Evolutionary conservation across 2,888 invertebrate genomes (phyloP).

Genomic region (Ecdyonurus torrentis): DNA sequence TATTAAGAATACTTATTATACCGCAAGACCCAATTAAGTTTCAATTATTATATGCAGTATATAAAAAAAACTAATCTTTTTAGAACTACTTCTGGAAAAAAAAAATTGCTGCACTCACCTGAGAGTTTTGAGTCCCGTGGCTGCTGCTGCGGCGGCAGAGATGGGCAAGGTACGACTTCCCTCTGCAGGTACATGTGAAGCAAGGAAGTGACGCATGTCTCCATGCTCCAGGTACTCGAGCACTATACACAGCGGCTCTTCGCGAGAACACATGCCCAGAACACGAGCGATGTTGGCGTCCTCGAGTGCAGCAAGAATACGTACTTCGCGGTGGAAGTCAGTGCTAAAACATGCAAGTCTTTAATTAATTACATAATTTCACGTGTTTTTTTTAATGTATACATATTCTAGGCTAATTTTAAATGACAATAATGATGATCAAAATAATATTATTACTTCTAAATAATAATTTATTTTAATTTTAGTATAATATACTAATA

Average conservation of each 20-base stretch:
- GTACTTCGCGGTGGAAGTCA: conserved; percentile 75
- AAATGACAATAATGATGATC: no score
- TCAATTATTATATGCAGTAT: no score
- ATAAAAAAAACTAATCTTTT: no score
- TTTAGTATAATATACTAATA: no score
- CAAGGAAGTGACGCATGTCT: conserved; percentile 39
- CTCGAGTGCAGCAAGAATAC: conserved; percentile 62
- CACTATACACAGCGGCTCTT: conserved; percentile 36
- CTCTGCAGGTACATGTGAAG: conserved; percentile 28
- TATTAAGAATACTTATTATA: no score
- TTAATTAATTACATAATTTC: no score
- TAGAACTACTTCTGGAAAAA: no score
- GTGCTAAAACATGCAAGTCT: conserved; percentile 42
- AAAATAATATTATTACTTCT: no score
- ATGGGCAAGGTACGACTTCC: conserved; percentile 17
- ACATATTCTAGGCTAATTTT: no score
- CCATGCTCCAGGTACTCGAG: conserved; percentile 42
- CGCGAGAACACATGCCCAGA: conserved; percentile 33
- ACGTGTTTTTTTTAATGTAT: no score
- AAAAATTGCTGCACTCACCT: conserved; percentile 19
- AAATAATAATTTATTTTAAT: no score
- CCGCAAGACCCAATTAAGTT: no score
- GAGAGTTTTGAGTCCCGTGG: conserved; percentile 19
- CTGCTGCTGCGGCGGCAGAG: conserved; percentile 4
- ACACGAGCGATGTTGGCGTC: conserved; percentile 37